Evolutionary conservation across 2,888 invertebrate species (phyloP), one percentile per base, ranked within the genome.

Genomic region (Melanargia galathea): DNA sequence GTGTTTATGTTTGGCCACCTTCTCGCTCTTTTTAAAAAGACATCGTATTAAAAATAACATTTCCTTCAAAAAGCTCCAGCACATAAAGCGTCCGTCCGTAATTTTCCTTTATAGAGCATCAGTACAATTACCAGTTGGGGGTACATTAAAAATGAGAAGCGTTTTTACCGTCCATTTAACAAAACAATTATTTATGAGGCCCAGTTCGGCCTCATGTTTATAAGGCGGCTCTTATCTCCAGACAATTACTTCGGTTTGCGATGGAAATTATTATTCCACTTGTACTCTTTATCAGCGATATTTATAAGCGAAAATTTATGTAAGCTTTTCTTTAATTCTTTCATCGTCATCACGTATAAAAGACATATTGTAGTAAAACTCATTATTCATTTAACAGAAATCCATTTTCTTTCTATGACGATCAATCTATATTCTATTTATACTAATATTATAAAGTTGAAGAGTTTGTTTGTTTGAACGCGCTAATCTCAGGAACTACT

Each of bases 181-280:
- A 70, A 71, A 71, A 68, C 67, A 71, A 66, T 69, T 68, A 71
- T 71, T 71, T 70, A 70, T 66, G 67, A 63, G 68, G 55, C 62
- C 63, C 63, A 58, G 64, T 58, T 62, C 62, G 38, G 40, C 57
- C 58, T 68, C 66, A 68, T 70, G 71, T 72, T 83, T 79, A 78
- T 78, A 78, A 70, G 70, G 58, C 49, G 48, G 48, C 71, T 73
- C 75, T 82, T 83, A 83, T 84, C 83, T 80, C 69, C 60, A 60
- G 70, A 74, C 76, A 79, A 84, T 84, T 84, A 84, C 82, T 82
- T 80, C 72, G 73, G 75, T 77, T 77, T 74, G 75, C 73, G 71
- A 74, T 73, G 74, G 76, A 71, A 69, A 70, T 70, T 75, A 70
- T 70, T 75, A 65, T 66, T 69, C 38, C 66, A 16, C 68, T 68